phyloP scores from a whole-genome alignment of 2,113 vertebrate species.

The Rhabdomys dilectus region DNA sequence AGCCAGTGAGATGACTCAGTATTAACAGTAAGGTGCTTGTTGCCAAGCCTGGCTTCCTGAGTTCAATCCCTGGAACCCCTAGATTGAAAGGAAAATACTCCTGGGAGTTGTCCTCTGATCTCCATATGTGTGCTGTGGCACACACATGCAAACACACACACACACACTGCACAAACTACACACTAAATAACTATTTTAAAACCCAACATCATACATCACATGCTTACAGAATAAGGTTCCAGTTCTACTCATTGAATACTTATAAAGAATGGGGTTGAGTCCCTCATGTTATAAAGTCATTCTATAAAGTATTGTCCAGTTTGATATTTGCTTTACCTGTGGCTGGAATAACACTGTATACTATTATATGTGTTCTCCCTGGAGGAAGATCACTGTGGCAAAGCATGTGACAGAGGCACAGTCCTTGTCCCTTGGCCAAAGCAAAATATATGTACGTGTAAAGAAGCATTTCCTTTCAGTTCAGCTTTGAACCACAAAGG shows the following conservation, averaged over 20 bases:
- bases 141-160: neutral
- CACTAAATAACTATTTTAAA: neutral
- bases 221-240: neutral
- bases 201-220: neutral
- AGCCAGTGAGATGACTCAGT: neutral
- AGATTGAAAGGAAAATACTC: neutral
- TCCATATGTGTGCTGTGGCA: neutral
- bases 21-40: neutral
- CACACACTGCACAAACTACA: neutral
- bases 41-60: neutral
- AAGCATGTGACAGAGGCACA: neutral
- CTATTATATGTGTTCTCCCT: accelerated
- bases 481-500: conserved; percentile 57
- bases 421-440: conserved; percentile 1
- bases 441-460: conserved; percentile 13
- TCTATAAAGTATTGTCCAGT: conserved; percentile 31
- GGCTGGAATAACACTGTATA: neutral
- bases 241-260: neutral
- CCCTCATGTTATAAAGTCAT: conserved; percentile 20
- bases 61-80: neutral
- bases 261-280: neutral
- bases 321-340: neutral
- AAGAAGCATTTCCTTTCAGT: conserved; percentile 41
- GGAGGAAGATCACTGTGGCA: neutral
- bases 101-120: neutral